These are phyloP conservation scores for Tadarida brasiliensis DNA, from an alignment of 2,797 vertebrate species.

Conservation along the genomic window DNA sequence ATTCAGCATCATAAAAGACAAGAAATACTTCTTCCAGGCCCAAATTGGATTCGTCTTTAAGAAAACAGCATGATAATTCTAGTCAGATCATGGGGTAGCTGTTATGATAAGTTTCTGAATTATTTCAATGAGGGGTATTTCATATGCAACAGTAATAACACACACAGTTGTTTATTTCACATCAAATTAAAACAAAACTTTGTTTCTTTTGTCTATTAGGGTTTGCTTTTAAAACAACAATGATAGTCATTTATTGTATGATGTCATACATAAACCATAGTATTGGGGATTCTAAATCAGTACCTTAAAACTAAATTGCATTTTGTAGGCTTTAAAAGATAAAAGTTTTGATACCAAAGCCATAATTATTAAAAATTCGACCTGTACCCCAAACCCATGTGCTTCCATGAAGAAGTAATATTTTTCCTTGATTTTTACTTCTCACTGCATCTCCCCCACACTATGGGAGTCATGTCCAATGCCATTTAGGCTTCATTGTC, in stretches of 20 bases:
- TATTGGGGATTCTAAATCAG: not conserved
- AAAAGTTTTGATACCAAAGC: not conserved
- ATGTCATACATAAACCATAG: not conserved
- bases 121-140: rapidly evolving
- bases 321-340: conserved; percentile 10
- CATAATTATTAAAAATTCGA: conserved; percentile 28
- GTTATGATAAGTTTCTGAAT: too few species aligned
- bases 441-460: conserved; percentile 55
- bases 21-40: not conserved
- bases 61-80: rapidly evolving
- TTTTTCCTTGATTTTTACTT: conserved; percentile 69
- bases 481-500: conserved; percentile 57
- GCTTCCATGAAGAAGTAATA: conserved; percentile 1
- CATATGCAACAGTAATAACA: rapidly evolving
- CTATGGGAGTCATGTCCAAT: conserved; percentile 68
- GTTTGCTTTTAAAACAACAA: not conserved
- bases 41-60: not conserved
- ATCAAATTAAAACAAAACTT: not conserved
- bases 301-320: conserved; percentile 7
- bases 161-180: not conserved
- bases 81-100: rapidly evolving
- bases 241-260: conserved; percentile 2
- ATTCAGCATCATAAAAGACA: not conserved
- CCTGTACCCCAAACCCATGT: not conserved
- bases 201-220: not conserved